These are phyloP conservation scores for Clavelina lepadiformis DNA, from an alignment of 23 tunicate species.

Conservation along the genomic window DNA sequence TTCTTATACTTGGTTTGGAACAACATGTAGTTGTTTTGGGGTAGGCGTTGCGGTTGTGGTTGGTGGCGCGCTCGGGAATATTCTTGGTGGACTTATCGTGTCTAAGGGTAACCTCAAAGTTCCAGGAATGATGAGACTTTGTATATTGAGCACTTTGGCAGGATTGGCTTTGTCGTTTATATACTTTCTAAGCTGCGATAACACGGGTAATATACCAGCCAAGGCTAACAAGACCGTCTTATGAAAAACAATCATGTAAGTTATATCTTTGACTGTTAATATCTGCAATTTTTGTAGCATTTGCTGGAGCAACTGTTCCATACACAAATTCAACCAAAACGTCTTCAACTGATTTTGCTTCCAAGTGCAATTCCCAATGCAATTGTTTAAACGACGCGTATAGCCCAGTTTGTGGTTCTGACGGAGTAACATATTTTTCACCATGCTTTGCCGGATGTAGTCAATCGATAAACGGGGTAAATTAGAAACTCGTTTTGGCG, in stretches of 20 bases:
- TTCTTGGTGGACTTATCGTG: conserved; percentile 48
- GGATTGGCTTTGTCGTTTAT: conserved; percentile 18
- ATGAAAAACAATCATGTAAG: not conserved
- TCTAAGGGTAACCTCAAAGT: conserved; percentile 29
- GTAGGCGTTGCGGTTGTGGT: conserved; percentile 28
- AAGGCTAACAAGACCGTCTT: not conserved
- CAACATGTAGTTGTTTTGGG: too few relatives aligned
- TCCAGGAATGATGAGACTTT: conserved; percentile 30
- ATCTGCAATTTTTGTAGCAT: conserved; percentile 10
- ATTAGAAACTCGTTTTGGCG: not conserved
- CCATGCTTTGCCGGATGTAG: conserved; percentile 67
- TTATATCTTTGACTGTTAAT: not conserved
- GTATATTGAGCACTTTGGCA: conserved; percentile 11
- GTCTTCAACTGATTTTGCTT: conserved; percentile 10
- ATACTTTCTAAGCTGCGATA: conserved; percentile 26
- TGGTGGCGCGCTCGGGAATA: conserved; percentile 34
- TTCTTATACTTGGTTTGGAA: too few relatives aligned
- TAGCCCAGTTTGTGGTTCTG: conserved; percentile 49
- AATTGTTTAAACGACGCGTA: conserved; percentile 31
- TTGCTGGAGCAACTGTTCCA: conserved; percentile 58
- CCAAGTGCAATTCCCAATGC: conserved; percentile 38
- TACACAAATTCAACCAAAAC: conserved; percentile 8
- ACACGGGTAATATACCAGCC: conserved; percentile 18
- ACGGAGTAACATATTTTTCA: conserved; percentile 54
- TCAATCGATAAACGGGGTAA: conserved; percentile 21